phyloP scores from a whole-genome alignment of 1,140 invertebrate genomes.

The Oryctes rhinoceros region DNA sequence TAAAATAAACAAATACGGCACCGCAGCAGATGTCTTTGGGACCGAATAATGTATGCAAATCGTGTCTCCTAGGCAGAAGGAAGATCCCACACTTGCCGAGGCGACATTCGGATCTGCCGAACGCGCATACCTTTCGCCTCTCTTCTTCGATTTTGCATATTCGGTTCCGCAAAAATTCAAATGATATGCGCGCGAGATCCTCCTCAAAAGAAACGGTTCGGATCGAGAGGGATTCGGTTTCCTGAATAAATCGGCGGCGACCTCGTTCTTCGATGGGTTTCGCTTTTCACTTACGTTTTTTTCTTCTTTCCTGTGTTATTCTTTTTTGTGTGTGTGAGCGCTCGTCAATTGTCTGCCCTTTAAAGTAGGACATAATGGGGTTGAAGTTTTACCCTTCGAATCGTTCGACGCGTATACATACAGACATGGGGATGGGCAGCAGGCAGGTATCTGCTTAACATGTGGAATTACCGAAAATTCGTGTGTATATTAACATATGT shows the following conservation, averaged over 20 bases:
- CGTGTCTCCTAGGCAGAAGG: neutral
- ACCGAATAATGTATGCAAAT: slow-evolving; percentile 31
- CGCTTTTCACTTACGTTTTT: slow-evolving; percentile 4
- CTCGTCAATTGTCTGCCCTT: slow-evolving; percentile 26
- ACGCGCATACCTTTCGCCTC: neutral
- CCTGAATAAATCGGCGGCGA: slow-evolving; percentile 9
- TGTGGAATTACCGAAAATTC: slow-evolving; percentile 4
- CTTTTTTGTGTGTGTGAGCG: slow-evolving; percentile 19
- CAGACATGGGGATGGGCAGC: neutral
- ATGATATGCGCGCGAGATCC: slow-evolving; percentile 2
- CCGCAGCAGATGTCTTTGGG: slow-evolving; percentile 20
- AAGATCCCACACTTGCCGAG: slow-evolving; percentile 14
- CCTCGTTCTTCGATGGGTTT: slow-evolving; percentile 11
- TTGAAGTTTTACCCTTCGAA: slow-evolving; percentile 21
- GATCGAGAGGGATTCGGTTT: neutral
- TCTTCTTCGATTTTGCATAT: slow-evolving; percentile 12
- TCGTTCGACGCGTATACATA: neutral
- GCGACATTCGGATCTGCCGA: neutral
- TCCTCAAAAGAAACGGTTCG: neutral
- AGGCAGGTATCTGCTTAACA: slow-evolving; percentile 8
- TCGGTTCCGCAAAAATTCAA: neutral
- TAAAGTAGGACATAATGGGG: slow-evolving; percentile 31
- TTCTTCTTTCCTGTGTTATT: neutral
- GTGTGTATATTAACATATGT: slow-evolving; percentile 11
- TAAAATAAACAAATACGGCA: slow-evolving; percentile 31